Base-by-base conservation (phyloP, 2,797 vertebrate genomes). In the Leptatherina wallacei region DNA sequence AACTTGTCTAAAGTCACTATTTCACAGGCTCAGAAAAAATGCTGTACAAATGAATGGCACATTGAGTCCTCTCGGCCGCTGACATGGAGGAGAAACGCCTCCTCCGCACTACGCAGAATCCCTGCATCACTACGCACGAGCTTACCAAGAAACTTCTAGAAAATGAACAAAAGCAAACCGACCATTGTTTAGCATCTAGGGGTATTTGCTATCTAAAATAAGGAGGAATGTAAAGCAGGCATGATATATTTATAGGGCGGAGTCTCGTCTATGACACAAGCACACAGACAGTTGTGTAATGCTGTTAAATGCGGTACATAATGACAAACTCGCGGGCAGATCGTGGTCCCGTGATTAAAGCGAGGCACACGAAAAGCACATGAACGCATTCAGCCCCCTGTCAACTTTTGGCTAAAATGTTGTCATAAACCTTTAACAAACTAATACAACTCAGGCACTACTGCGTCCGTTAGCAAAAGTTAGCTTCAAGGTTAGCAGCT, bases 251-350 rank as follows among this genome's bases (percentile, higher is more conserved):
- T 18, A 6, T 2, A 58, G 9, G 3, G 3, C 16, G 14, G 11
- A 1, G 4, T 16, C 10, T 52, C 4, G 16, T 2, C 16, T 40
- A 3, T 22, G 16, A 32, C 47, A 1, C 59, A 18, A 14, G 27
- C 16, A 3, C 22, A 8, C 2, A 2, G 20, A n/a, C 33, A 4
- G 49, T 89, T 88, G 85, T 20, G 61, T 61, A 82, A 90, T 16
- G 0, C 0, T 4, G 0, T 29, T 30, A 38, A 12, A 11, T 0
- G 2, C 38, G 7, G 7, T n/a, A 20, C 42, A 33, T 38, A 5
- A 67, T 8, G 58, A 42, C 33, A 65, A 35, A 61, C 27, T 27
- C 35, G 18, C 2, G 9, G 5, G 9, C 13, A 42, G 20, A 59
- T 58, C 49, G 3, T 54, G 11, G 12, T 33, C 22, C 3, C 0